Evolutionary conservation across 2,888 invertebrate species (phyloP).

Genomic region (Hydrotaea diabolus): DNA sequence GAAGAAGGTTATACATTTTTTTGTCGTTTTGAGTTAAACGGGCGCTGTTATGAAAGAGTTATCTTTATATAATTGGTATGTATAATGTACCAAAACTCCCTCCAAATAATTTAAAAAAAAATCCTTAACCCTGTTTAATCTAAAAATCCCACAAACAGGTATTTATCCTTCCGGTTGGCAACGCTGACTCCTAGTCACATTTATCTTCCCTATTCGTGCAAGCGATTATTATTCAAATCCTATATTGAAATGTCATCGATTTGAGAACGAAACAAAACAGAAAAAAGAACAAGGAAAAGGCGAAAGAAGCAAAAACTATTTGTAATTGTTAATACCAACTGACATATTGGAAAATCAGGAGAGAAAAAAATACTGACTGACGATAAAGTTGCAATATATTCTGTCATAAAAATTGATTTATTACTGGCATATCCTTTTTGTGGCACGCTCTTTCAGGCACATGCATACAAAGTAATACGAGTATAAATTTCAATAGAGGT

Average conservation of each 20-base stretch:
- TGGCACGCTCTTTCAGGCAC: slow-evolving; percentile 14
- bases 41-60: no score
- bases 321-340: slow-evolving; percentile 47
- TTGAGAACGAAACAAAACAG: background rate
- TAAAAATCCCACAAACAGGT: no score
- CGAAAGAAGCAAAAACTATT: slow-evolving; percentile 35
- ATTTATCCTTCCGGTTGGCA: no score
- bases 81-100: no score
- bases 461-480: background rate
- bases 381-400: background rate
- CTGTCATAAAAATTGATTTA: slow-evolving; percentile 34
- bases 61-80: no score
- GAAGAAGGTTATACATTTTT: no score
- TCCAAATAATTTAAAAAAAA: no score
- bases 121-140: no score
- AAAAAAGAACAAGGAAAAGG: background rate
- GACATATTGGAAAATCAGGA: slow-evolving; percentile 57
- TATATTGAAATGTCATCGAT: slow-evolving; percentile 55
- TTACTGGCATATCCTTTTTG: slow-evolving; percentile 30
- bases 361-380: slow-evolving; percentile 33
- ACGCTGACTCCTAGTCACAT: background rate
- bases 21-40: no score
- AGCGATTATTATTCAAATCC: slow-evolving; percentile 63
- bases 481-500: slow-evolving; percentile 9
- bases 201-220: background rate